phyloP scores from a whole-genome alignment of 2,113 vertebrate genomes.

The Myrmecobius fasciatus region DNA sequence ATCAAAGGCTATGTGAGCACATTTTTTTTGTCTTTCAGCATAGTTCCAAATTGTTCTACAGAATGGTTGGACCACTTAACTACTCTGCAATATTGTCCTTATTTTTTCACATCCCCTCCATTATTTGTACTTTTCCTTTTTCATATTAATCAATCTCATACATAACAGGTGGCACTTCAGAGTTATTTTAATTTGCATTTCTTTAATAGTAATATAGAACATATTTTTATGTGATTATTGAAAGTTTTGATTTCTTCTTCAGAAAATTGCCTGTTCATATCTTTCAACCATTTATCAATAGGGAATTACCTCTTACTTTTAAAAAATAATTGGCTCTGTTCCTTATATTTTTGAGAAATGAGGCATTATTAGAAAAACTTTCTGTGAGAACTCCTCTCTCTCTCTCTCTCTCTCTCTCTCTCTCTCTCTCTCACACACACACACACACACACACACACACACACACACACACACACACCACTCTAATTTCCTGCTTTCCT shows the following conservation, averaged over 20 bases:
- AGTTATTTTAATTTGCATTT: neutral
- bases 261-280: neutral
- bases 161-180: neutral
- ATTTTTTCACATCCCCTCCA: neutral
- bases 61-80: neutral
- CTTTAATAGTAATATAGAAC: neutral
- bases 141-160: neutral
- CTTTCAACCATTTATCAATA: neutral
- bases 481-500: neutral
- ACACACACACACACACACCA: too few species aligned
- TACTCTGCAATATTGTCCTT: neutral
- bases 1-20: neutral
- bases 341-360: neutral
- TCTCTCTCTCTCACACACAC: too few species aligned
- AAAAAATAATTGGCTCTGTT: neutral
- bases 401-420: too few species aligned
- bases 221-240: neutral
- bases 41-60: neutral
- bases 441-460: too few species aligned
- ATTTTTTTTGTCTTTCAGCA: neutral
- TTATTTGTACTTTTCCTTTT: neutral
- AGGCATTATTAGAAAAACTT: neutral
- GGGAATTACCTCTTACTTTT: neutral
- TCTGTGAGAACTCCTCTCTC: neutral
- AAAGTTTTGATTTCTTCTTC: neutral